phyloP scores from a whole-genome alignment of 35 echinoderm and acorn worm genomes.

The Nesometra sesokonis region DNA sequence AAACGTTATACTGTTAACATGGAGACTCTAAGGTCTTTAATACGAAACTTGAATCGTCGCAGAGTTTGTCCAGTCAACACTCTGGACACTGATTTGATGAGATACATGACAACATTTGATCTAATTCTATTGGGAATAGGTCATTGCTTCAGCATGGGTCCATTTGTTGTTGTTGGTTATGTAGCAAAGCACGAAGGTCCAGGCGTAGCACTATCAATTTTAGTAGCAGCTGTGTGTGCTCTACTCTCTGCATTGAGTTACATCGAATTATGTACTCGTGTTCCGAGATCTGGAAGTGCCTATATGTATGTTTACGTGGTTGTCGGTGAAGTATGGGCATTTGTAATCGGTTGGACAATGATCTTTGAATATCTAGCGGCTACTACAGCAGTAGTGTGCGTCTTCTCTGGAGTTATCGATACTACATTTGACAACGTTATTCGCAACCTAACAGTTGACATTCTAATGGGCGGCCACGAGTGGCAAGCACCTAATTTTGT shows the following conservation, averaged over 20 bases:
- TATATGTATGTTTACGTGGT: constrained; percentile 67
- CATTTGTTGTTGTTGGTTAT: constrained; percentile 26
- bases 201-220: constrained; percentile 34
- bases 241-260: constrained; percentile 60
- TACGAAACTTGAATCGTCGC: background rate
- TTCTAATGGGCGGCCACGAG: constrained; percentile 27
- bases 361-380: constrained; percentile 36
- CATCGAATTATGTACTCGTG: constrained; percentile 40
- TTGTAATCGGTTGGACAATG: constrained; percentile 70
- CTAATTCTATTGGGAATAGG: constrained; percentile 25
- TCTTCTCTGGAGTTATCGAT: constrained; percentile 54
- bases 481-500: constrained; percentile 42
- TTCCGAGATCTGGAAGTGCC: constrained; percentile 50
- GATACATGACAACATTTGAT: constrained; percentile 33
- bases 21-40: too few species aligned
- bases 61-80: background rate
- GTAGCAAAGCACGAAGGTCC: constrained; percentile 42
- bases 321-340: constrained; percentile 61
- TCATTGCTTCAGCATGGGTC: constrained; percentile 12
- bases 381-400: constrained; percentile 20
- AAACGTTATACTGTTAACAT: too few species aligned
- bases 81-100: background rate
- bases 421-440: constrained; percentile 24
- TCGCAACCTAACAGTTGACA: constrained; percentile 37
- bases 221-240: constrained; percentile 37